Base-by-base conservation (phyloP, 1,140 invertebrate species). In the Amphibalanus amphitrite region DNA sequence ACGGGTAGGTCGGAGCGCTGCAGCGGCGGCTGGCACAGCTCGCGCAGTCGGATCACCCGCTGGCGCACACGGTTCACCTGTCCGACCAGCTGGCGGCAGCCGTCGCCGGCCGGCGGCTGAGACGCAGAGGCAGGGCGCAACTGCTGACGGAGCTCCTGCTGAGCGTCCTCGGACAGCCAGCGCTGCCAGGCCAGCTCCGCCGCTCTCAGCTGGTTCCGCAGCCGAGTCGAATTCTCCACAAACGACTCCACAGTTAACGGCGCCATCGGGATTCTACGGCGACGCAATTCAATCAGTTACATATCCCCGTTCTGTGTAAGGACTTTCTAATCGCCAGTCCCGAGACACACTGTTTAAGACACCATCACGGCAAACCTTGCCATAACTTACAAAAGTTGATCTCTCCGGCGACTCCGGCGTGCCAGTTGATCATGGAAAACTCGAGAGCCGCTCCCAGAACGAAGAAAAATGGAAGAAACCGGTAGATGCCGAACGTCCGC, bases 391-490 rank as follows among this genome's bases (percentile, higher is more conserved):
- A 95, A 82, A 96, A 96, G 78, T 93, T 95, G 0, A 87, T 85
- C 81, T 91, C 85, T 69, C 90, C 90, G 71, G 92, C 87, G n/a
- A n/a, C 85, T 69, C 90, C 90, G 71, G 92, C 87, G 76, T 84
- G 82, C 92, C 90, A 95, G 72, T 95, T 95, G 90, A 96, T 94
- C 93, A 95, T 95, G 65, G 86, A 86, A 85, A 87, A 95, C 81
- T 96, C 93, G 17, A 95, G 78, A 13, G 83, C 83, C 65, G 90
- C 91, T 69, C 93, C 93, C 68, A 88, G 73, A 25, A 87, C 71
- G 77, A 95, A 93, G 79, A 93, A 95, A 69, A 91, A 13, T 17
- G 83, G 83, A 29, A 84, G 74, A 75, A 83, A 83, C 73, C 83
- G 74, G 74, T 83, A 84, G 3, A 81, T 69, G 69, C 83, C 83